Conservation (phyloP, 2,888 invertebrate genomes). For the Anagyrus pseudococci region DNA sequence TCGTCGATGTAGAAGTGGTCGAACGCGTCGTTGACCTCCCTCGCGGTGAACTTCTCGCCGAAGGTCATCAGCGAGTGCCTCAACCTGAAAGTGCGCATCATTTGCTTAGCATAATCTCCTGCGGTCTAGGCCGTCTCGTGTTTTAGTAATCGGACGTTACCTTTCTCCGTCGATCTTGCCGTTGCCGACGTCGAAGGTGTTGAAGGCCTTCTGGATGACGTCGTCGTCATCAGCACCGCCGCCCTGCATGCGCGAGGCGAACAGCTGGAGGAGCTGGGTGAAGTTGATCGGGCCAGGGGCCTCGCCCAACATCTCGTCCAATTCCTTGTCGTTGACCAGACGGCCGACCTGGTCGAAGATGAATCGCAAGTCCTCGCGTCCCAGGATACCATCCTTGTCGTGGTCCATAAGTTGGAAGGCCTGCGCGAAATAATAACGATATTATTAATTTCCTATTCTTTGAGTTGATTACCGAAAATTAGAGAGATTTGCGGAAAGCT, state of each 20-base stretch:
- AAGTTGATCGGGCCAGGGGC: slow-evolving; percentile 93
- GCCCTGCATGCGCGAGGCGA: slow-evolving; percentile 91
- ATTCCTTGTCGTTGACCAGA: slow-evolving; percentile 87
- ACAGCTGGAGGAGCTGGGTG: slow-evolving; percentile 90
- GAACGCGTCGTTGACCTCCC: slow-evolving; percentile 90
- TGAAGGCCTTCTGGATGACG: slow-evolving; percentile 90
- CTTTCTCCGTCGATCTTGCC: slow-evolving; percentile 41
- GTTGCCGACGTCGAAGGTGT: slow-evolving; percentile 82
- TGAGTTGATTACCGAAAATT: too few species aligned
- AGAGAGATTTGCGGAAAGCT: slow-evolving; percentile 42
- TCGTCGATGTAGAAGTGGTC: slow-evolving; percentile 93
- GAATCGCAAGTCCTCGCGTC: slow-evolving; percentile 89
- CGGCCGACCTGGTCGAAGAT: slow-evolving; percentile 93
- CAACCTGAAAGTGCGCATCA: slow-evolving; percentile 65
- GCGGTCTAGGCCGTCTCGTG: background rate
- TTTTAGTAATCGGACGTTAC: slow-evolving; percentile 12
- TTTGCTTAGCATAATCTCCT: background rate
- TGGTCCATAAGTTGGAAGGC: slow-evolving; percentile 96
- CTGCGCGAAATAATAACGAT: slow-evolving; percentile 60
- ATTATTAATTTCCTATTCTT: background rate
- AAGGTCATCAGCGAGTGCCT: slow-evolving; percentile 91
- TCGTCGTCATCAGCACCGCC: slow-evolving; percentile 90
- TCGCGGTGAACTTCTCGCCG: slow-evolving; percentile 89
- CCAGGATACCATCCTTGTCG: slow-evolving; percentile 90
- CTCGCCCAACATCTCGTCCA: slow-evolving; percentile 88